A percentile compares a stretch with the other conserved stretches of the same genome.
phyloP scores from a whole-genome alignment of 2,888 invertebrate species.

The Archips crataeganus region DNA sequence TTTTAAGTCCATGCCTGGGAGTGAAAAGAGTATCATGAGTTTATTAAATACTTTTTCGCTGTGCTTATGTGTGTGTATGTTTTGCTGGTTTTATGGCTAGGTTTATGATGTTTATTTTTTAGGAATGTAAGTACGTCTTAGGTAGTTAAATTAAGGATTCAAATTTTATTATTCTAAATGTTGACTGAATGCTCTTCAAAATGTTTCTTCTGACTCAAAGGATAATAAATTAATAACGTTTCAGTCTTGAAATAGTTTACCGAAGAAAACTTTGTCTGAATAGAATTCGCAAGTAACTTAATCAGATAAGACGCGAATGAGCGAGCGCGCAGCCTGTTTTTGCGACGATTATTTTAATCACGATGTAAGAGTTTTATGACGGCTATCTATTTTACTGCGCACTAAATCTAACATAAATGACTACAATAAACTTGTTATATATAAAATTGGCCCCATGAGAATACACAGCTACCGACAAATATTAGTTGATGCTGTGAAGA shows the following conservation, averaged over 20 bases:
- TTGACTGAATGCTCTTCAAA: background rate
- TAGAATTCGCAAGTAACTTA: constrained; percentile 35
- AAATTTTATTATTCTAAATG: background rate
- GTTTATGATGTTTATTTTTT: background rate
- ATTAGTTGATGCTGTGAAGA: background rate
- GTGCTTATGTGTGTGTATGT: background rate
- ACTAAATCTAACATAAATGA: constrained; percentile 49
- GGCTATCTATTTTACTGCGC: constrained; percentile 61
- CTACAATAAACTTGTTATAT: constrained; percentile 44
- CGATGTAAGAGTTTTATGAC: constrained; percentile 66
- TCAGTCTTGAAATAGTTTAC: constrained; percentile 36
- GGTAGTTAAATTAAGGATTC: too few relatives aligned
- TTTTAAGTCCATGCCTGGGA: background rate
- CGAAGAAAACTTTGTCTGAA: constrained; percentile 35
- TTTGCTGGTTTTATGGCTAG: too few relatives aligned
- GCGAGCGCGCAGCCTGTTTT: constrained; percentile 65
- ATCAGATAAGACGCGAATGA: constrained; percentile 51
- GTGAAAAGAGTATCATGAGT: background rate
- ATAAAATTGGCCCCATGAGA: constrained; percentile 26
- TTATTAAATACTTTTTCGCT: background rate
- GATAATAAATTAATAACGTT: constrained; percentile 7
- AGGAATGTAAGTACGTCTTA: background rate
- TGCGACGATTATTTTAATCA: constrained; percentile 83
- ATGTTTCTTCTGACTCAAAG: background rate
- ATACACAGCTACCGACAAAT: constrained; percentile 4